A percentile compares a stretch with the other conserved stretches of the same genome.
Evolutionary conservation across 2,797 vertebrate genomes (phyloP).

Genomic region (Margarornis squamiger): DNA sequence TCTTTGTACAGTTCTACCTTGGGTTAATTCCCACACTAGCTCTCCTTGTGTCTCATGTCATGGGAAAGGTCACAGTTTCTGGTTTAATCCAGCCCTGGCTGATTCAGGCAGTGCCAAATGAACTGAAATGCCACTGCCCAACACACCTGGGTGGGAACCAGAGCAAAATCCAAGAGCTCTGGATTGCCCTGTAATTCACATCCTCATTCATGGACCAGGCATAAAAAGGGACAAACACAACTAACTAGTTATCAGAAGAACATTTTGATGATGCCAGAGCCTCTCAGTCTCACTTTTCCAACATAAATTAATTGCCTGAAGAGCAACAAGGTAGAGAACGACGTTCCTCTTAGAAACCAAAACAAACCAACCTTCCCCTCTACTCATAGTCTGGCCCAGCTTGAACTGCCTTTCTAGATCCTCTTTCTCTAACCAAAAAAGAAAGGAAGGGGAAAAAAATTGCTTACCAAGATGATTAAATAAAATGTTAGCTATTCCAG

Average conservation of each 20-base stretch:
- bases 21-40: neutral
- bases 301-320: neutral
- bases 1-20: neutral
- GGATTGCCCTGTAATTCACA: neutral
- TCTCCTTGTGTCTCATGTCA: neutral
- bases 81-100: neutral
- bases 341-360: neutral
- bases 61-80: neutral
- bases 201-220: no score
- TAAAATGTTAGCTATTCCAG: slow-evolving; percentile 71
- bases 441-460: neutral
- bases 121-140: neutral
- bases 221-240: neutral
- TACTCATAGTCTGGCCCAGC: neutral
- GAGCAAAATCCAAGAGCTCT: neutral
- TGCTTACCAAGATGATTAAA: slow-evolving; percentile 71
- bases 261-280: neutral
- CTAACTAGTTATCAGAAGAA: neutral
- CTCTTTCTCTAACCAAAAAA: slow-evolving; percentile 18
- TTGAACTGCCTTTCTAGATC: slow-evolving; percentile 6
- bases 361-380: slow-evolving; percentile 4
- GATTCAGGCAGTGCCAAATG: neutral
- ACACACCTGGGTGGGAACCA: neutral
- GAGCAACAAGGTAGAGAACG: neutral
- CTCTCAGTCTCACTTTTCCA: neutral